A percentile compares a stretch with the other conserved stretches of the same genome.
These are phyloP conservation scores for Tribolium freemani DNA, from an alignment of 2,888 invertebrate species.

Conservation along the genomic window DNA sequence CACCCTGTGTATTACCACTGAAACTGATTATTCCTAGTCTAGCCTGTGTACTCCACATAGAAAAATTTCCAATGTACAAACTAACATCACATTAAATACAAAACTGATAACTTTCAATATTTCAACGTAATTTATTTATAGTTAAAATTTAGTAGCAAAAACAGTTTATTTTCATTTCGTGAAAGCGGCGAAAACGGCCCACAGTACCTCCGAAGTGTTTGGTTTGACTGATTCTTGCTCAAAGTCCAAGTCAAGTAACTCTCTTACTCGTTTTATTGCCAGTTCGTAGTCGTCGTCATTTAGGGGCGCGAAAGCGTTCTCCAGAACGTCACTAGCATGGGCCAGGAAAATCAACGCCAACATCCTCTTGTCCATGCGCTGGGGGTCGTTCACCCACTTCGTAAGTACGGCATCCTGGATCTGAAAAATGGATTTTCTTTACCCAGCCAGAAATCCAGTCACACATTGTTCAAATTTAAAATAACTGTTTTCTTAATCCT, in stretches of 20 bases:
- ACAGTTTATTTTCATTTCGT: constrained; percentile 81
- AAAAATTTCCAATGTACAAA: constrained; percentile 43
- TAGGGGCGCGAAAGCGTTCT: constrained; percentile 98
- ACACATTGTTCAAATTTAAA: too few relatives aligned
- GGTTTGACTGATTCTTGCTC: constrained; percentile 95
- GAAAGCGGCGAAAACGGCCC: constrained; percentile 99
- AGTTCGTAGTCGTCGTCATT: constrained; percentile 98
- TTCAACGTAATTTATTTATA: constrained; percentile 37
- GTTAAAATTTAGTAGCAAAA: constrained; percentile 34
- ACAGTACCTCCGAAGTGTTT: constrained; percentile 93
- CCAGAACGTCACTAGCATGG: constrained; percentile 98
- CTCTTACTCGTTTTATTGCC: constrained; percentile 97
- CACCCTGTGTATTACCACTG: constrained; percentile 12
- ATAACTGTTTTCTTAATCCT: too few relatives aligned
- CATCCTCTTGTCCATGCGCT: constrained; percentile 96
- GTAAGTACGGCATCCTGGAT: constrained; percentile 97
- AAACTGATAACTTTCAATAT: constrained; percentile 40
- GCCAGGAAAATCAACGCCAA: constrained; percentile 95
- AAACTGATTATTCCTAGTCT: not conserved
- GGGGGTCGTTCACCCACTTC: constrained; percentile 97
- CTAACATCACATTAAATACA: constrained; percentile 46
- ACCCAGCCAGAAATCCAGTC: not conserved
- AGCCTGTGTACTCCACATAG: constrained; percentile 11
- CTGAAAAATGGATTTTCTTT: constrained; percentile 68
- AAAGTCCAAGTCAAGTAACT: constrained; percentile 95